phyloP scores from a whole-genome alignment of 2,888 invertebrate genomes.

The Oscheius sp. region DNA sequence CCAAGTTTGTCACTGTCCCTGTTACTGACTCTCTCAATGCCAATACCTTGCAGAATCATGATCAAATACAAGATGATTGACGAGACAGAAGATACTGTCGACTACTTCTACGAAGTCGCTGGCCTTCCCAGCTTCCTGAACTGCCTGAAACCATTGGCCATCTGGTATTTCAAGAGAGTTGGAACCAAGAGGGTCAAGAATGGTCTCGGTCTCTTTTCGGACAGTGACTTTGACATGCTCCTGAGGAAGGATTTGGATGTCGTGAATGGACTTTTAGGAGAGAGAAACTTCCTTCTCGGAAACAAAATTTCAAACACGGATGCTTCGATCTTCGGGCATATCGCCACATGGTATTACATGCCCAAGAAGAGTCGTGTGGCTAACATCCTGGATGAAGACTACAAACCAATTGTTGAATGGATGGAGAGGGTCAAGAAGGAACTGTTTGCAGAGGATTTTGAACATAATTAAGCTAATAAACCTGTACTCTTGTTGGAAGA shows the following conservation, averaged over 20 bases:
- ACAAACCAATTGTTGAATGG: conserved; percentile 7
- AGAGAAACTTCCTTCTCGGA: conserved; percentile 94
- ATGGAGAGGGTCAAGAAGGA: conserved; percentile 4
- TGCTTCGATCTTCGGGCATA: conserved; percentile 24
- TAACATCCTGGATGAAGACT: conserved; percentile 6
- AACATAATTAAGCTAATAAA: background rate
- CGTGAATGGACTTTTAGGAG: conserved; percentile 88
- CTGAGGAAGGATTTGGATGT: conserved; percentile 84
- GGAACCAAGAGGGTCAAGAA: conserved; percentile 17
- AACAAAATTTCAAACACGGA: conserved; percentile 81
- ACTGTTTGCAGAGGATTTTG: conserved; percentile 7
- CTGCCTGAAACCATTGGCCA: conserved; percentile 3
- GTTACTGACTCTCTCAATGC: too few species aligned
- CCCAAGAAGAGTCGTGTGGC: background rate
- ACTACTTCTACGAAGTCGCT: background rate
- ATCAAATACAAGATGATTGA: background rate
- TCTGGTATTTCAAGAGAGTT: conserved; percentile 19
- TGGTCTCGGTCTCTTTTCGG: conserved; percentile 32
- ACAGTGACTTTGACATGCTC: conserved; percentile 39
- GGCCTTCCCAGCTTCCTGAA: background rate
- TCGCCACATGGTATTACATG: conserved; percentile 31
- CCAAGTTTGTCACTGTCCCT: background rate
- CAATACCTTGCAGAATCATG: too few species aligned
- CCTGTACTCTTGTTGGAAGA: too few species aligned
- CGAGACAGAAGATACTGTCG: conserved; percentile 9